Conservation (phyloP, 2,797 vertebrate genomes). For the Gymnopithys bicolor region DNA sequence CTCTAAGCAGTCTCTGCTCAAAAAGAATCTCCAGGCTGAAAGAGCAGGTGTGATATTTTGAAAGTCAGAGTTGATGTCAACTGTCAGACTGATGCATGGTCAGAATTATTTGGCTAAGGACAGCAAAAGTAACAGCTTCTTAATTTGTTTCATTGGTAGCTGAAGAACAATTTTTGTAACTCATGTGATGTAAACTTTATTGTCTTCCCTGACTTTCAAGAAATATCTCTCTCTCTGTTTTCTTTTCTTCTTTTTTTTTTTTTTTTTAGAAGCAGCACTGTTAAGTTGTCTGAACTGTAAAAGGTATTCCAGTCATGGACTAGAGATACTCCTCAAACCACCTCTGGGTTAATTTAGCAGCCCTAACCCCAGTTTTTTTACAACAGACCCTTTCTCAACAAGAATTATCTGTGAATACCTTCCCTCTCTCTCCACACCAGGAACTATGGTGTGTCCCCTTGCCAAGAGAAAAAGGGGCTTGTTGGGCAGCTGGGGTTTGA, state of each 20-base stretch:
- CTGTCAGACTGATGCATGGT: not conserved
- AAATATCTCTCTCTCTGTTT: not conserved
- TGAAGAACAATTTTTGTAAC: not conserved
- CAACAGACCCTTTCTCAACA: not conserved
- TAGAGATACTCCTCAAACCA: not conserved
- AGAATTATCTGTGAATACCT: not conserved
- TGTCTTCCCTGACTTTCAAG: not conserved
- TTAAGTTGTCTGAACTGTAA: not conserved
- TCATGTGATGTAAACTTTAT: not conserved
- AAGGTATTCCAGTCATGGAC: not conserved
- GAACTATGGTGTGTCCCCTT: not conserved
- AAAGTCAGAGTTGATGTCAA: conserved; percentile 1
- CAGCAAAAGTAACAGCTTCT: not conserved
- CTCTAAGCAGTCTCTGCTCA: not conserved
- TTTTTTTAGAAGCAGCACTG: not conserved
- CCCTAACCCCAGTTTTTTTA: not conserved
- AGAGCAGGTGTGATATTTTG: not conserved
- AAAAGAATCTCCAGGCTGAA: conserved; percentile 6
- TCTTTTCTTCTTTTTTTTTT: not conserved
- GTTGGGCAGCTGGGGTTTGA: not conserved
- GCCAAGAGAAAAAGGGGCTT: not conserved
- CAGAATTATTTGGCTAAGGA: not conserved
- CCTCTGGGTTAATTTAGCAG: not conserved
- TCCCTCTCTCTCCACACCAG: not conserved
- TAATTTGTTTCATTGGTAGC: not conserved